Evolutionary conservation across 1,140 invertebrate genomes (phyloP), one percentile per base, ranked within the genome.

Genomic region (Nasonia giraulti): DNA sequence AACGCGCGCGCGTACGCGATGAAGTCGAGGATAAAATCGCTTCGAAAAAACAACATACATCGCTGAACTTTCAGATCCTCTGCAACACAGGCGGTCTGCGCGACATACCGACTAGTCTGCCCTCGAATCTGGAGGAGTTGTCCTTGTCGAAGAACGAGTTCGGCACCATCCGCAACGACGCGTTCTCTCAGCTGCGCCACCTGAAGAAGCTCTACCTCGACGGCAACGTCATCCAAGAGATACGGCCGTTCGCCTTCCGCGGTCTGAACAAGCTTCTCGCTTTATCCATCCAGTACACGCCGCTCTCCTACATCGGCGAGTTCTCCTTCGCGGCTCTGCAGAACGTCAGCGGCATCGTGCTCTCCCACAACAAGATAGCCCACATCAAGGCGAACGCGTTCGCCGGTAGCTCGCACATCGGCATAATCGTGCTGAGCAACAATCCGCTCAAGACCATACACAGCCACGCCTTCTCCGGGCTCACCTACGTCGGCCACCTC

Each of bases 321-420:
- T 97, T 97, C 87, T 95, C 96, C 0, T 97, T 97, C 88, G 96
- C 97, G 14, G 96, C 96, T 0, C 91, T 97, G 7, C 96, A 97
- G 89, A 97, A 97, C 89, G 94, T 97, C 10, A 95, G 95, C 2
- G 94, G 95, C 2, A 95, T 97, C 68, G 91, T 96, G 77, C 90
- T 97, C 14, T 95, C 95, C 14, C 95, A 97, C 92, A 97, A 97
- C 89, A 95, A 95, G 87, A 97, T 97, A 20, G 94, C 94, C 11
- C 95, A 95, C 87, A 96, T 97, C 69, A 96, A 97, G 90, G 95
- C 95, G 2, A 96, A 96, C 88, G 96, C 96, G 11, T 97, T 97
- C 85, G 96, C 97, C 0, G 97, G 96, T 12, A 97, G 96, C 0
- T 96, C 96, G 47, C 97, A 97, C 91, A 95, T 97, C 47, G 95